Conservation (phyloP, 2,113 vertebrate genomes). For the Xiphophorus couchianus region DNA sequence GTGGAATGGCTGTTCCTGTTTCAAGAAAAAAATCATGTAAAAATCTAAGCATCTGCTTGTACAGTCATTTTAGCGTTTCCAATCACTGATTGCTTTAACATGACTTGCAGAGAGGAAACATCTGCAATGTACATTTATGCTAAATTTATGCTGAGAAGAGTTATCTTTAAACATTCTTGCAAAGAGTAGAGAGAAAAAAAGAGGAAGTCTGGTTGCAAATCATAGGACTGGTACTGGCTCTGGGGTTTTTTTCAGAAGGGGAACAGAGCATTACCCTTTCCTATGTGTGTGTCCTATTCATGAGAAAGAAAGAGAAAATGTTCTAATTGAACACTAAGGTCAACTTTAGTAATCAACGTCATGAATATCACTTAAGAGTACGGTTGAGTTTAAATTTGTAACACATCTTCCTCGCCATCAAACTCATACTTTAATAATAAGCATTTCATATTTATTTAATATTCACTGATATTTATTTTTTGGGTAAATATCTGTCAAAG, state of each 20-base stretch:
- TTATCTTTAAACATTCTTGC: too few species aligned
- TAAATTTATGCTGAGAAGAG: too few species aligned
- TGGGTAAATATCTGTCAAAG: too few species aligned
- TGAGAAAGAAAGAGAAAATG: background rate
- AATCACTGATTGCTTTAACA: background rate
- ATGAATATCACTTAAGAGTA: background rate
- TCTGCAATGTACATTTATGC: background rate
- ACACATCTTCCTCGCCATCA: background rate
- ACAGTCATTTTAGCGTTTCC: background rate
- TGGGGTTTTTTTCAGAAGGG: background rate
- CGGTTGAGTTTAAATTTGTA: background rate
- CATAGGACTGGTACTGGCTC: background rate
- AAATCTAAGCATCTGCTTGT: background rate
- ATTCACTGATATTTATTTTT: too few species aligned
- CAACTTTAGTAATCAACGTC: background rate
- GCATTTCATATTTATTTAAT: too few species aligned
- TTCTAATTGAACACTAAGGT: background rate
- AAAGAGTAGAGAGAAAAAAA: background rate
- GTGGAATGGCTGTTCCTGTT: conserved; percentile 19
- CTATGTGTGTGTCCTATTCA: background rate
- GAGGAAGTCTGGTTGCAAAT: conserved; percentile 26
- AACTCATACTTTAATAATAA: too few species aligned
- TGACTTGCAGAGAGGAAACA: background rate
- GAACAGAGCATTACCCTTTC: background rate
- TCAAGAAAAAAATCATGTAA: background rate